Evolutionary conservation across 2,113 vertebrate species (phyloP).

Genomic region (Gymnobelideus leadbeateri): DNA sequence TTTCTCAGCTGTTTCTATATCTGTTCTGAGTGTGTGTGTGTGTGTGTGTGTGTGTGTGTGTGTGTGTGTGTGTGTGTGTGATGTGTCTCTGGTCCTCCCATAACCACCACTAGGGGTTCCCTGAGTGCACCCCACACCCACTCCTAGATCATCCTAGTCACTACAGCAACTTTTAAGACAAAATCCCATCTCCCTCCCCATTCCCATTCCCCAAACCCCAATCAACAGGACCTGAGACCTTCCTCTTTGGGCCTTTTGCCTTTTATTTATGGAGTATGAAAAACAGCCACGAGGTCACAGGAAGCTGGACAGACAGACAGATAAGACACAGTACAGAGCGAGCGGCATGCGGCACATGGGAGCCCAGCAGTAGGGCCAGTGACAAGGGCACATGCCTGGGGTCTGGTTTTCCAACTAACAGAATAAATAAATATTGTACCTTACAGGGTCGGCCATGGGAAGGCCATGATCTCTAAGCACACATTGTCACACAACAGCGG

Average conservation of each 20-base stretch:
- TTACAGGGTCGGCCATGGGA: conserved; percentile 73
- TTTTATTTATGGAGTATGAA: conserved; percentile 86
- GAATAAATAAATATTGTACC: conserved; percentile 89
- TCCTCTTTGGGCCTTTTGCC: conserved; percentile 29
- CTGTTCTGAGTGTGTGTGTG: background rate
- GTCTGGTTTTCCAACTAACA: conserved; percentile 81
- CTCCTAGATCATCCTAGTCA: background rate
- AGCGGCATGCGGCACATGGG: conserved; percentile 82
- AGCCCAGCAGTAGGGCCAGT: background rate
- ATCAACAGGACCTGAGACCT: background rate
- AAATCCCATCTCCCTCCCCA: background rate
- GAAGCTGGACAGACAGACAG: conserved; percentile 82
- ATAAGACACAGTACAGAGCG: conserved; percentile 77
- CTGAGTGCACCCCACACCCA: background rate
- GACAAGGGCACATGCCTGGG: conserved; percentile 7
- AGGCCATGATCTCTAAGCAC: conserved; percentile 84
- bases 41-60: background rate
- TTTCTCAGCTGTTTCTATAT: background rate
- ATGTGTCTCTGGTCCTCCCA: background rate
- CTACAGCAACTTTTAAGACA: background rate
- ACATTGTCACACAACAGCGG: conserved; percentile 85
- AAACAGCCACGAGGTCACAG: conserved; percentile 87
- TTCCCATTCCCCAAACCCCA: background rate
- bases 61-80: background rate
- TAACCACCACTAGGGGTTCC: background rate